phyloP scores from a whole-genome alignment of 2,888 invertebrate genomes.

The Ophion slaviceki region DNA sequence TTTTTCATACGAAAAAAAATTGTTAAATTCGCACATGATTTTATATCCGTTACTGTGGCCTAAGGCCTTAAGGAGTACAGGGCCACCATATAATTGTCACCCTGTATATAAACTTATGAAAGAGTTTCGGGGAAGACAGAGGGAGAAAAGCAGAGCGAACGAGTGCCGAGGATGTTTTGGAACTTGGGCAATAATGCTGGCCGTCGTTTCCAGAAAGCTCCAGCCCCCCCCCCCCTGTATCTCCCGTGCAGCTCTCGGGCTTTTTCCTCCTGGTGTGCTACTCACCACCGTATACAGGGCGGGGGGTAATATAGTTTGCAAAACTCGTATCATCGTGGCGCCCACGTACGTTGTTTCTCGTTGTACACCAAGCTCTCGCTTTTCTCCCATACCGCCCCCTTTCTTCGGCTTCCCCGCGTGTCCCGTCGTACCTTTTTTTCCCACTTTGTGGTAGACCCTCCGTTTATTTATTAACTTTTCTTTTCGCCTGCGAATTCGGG shows the following conservation, averaged over 20 bases:
- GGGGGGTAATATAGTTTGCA: conserved; percentile 69
- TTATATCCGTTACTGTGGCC: no score
- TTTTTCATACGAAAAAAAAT: no score
- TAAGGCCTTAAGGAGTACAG: neutral
- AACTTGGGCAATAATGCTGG: conserved; percentile 79
- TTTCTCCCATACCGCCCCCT: conserved; percentile 33
- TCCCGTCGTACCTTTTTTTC: neutral
- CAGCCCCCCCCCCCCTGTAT: conserved; percentile 5
- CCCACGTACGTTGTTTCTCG: conserved; percentile 59
- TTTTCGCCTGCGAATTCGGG: conserved; percentile 51
- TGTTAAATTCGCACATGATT: no score
- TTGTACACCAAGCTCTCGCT: conserved; percentile 24
- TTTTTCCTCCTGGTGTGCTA: conserved; percentile 1
- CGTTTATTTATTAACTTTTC: conserved; percentile 73
- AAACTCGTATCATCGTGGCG: conserved; percentile 73
- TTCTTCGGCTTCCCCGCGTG: neutral
- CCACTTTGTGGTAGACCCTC: conserved; percentile 67
- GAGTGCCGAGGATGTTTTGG: conserved; percentile 73
- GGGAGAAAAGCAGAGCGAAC: conserved; percentile 64
- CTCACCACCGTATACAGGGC: neutral
- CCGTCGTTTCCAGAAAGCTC: conserved; percentile 75
- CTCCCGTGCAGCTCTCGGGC: neutral
- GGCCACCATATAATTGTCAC: neutral
- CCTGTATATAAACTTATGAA: neutral
- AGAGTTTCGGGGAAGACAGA: conserved; percentile 56